Conservation (phyloP, 1,140 invertebrate genomes). For the Himalopsyche phryganea region DNA sequence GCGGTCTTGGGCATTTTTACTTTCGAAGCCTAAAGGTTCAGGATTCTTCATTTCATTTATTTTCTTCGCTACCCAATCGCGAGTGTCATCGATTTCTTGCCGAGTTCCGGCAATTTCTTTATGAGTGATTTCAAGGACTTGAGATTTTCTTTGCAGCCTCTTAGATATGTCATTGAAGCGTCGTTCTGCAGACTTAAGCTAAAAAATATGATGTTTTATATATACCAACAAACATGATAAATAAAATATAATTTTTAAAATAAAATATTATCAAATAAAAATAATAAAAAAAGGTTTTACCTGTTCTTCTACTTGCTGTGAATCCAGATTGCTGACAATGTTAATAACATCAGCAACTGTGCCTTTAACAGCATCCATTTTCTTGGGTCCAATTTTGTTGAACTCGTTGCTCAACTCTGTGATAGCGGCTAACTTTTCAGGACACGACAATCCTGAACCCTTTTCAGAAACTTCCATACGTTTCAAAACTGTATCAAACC, state of each 20-base stretch:
- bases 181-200: conserved; percentile 77
- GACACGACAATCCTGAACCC: conserved; percentile 75
- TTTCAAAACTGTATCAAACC: conserved; percentile 76
- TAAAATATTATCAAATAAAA: conserved; percentile 2
- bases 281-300: conserved; percentile 38
- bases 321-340: conserved; percentile 80
- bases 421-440: conserved; percentile 71
- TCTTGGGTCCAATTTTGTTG: conserved; percentile 63
- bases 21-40: conserved; percentile 69
- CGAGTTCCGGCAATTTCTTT: conserved; percentile 75
- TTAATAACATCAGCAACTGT: conserved; percentile 69
- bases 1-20: conserved; percentile 68
- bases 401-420: conserved; percentile 67
- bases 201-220: conserved; percentile 27
- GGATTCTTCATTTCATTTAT: conserved; percentile 64
- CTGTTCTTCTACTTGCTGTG: conserved; percentile 87
- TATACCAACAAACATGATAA: neutral
- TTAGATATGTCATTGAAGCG: conserved; percentile 79
- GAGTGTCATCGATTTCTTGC: conserved; percentile 69
- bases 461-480: conserved; percentile 78
- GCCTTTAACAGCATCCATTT: conserved; percentile 63
- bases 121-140: conserved; percentile 74
- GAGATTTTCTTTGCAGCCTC: conserved; percentile 75
- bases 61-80: conserved; percentile 77
- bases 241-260: conserved; percentile 1